These are phyloP conservation scores for Elephas maximus DNA, from an alignment of 2,113 vertebrate species.

Conservation along the genomic window DNA sequence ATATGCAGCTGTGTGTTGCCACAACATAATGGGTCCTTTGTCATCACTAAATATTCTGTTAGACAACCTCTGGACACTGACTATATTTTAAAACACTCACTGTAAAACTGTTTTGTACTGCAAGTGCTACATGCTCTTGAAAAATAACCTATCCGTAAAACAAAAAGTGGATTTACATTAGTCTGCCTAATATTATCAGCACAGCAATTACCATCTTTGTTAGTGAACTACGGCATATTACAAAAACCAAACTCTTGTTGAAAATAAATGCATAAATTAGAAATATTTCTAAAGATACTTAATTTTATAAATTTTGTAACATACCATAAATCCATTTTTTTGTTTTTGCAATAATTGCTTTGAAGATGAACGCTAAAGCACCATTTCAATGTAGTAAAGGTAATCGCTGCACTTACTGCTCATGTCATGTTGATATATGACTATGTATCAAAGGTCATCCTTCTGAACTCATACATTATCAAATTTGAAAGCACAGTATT, in stretches of 20 bases:
- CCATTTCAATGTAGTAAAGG: conserved; percentile 88
- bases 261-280: conserved; percentile 74
- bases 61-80: not conserved
- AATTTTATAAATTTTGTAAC: conserved; percentile 81
- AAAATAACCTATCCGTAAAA: conserved; percentile 65
- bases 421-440: conserved; percentile 98
- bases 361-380: conserved; percentile 86
- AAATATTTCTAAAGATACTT: conserved; percentile 69
- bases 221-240: conserved; percentile 46
- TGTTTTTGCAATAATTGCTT: conserved; percentile 86
- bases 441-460: conserved; percentile 95
- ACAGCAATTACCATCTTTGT: conserved; percentile 47
- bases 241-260: conserved; percentile 68
- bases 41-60: conserved; percentile 45
- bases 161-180: conserved; percentile 39
- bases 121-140: conserved; percentile 49
- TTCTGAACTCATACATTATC: conserved; percentile 99
- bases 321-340: conserved; percentile 72
- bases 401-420: conserved; percentile 97
- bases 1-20: not conserved
- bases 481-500: conserved; percentile 98
- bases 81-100: conserved; percentile 1
- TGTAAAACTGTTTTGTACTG: conserved; percentile 51
- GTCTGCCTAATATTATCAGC: conserved; percentile 26
- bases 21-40: not conserved